A percentile compares a stretch with the other conserved stretches of the same genome.
phyloP scores from a whole-genome alignment of 2,888 invertebrate genomes.

The Epicampocera succincta region DNA sequence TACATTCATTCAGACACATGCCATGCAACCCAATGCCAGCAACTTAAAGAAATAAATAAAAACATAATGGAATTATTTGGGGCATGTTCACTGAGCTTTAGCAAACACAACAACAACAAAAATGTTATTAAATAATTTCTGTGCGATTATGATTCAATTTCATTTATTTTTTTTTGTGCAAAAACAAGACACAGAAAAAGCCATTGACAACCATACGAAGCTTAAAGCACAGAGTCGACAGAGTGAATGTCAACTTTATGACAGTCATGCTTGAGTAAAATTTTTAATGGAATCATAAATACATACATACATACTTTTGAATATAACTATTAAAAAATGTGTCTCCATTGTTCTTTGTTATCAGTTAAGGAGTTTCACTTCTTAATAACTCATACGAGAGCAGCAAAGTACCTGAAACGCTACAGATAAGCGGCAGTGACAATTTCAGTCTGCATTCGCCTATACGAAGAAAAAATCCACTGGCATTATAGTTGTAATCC shows the following conservation, averaged over 20 bases:
- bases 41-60: slow-evolving; percentile 28
- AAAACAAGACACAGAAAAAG: slow-evolving; percentile 11
- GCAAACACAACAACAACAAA: slow-evolving; percentile 9
- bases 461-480: too few relatives aligned
- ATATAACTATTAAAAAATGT: slow-evolving; percentile 30
- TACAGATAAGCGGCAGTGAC: too few relatives aligned
- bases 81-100: slow-evolving; percentile 47
- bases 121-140: slow-evolving; percentile 45
- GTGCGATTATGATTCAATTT: slow-evolving; percentile 52
- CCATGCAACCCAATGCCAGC: slow-evolving; percentile 6
- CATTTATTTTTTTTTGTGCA: not conserved
- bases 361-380: slow-evolving; percentile 12
- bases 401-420: too few relatives aligned
- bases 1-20: not conserved
- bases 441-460: too few relatives aligned
- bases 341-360: not conserved
- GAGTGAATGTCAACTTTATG: slow-evolving; percentile 63
- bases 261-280: slow-evolving; percentile 55
- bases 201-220: slow-evolving; percentile 13
- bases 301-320: slow-evolving; percentile 30
- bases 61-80: slow-evolving; percentile 45
- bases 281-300: slow-evolving; percentile 55
- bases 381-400: too few relatives aligned
- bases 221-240: slow-evolving; percentile 15
- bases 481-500: too few relatives aligned